Evolutionary conservation across 2,113 vertebrate genomes (phyloP).

Genomic region (Sylvia atricapilla): DNA sequence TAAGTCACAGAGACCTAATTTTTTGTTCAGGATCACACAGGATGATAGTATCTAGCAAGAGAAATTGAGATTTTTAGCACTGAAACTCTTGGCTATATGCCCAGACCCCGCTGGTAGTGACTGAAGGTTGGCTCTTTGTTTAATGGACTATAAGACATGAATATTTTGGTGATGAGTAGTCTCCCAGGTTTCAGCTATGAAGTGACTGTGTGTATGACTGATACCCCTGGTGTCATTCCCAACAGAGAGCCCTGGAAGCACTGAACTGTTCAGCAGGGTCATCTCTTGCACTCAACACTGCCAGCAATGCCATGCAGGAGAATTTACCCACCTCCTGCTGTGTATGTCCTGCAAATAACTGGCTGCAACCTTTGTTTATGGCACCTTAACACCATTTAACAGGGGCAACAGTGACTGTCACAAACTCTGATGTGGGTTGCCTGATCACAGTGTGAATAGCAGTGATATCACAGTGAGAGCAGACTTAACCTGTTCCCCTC

Average conservation of each 20-base stretch:
- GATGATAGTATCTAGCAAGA: background rate
- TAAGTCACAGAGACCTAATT: background rate
- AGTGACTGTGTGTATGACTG: background rate
- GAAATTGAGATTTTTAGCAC: background rate
- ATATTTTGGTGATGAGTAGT: background rate
- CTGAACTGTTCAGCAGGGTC: background rate
- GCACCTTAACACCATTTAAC: background rate
- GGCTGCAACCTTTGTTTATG: background rate
- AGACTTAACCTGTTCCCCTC: background rate
- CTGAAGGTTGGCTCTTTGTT: background rate
- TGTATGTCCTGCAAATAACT: background rate
- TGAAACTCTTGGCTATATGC: background rate
- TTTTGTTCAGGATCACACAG: background rate
- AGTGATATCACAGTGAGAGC: background rate
- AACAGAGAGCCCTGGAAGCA: background rate
- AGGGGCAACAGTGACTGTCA: background rate
- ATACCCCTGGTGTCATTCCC: background rate
- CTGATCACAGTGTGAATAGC: fast-evolving
- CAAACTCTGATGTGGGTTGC: background rate
- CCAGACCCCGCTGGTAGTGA: background rate
- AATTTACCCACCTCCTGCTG: background rate
- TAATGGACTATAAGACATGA: background rate
- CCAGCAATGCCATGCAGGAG: background rate
- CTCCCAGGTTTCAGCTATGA: background rate
- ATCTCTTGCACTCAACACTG: background rate